phyloP scores from a whole-genome alignment of 2,113 vertebrate genomes.

The Actenoides hombroni region DNA sequence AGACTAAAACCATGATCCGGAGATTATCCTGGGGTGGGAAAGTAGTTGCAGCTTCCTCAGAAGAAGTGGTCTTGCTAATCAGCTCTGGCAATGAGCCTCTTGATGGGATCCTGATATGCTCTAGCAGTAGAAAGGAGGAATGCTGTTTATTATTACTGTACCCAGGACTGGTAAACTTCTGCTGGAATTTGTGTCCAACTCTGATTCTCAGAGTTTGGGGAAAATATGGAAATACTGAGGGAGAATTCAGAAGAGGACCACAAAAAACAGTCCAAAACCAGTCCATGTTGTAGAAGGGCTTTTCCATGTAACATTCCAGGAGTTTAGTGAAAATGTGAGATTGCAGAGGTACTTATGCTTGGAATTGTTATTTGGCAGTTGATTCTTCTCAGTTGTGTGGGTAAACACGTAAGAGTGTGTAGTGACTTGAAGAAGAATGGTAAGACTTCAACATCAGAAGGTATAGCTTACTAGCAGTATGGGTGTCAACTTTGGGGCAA shows the following conservation, averaged over 20 bases:
- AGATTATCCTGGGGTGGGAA: constrained; percentile 27
- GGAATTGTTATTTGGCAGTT: background rate
- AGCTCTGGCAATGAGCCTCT: constrained; percentile 2
- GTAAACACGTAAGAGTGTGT: background rate
- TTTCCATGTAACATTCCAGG: background rate
- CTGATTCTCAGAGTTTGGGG: background rate
- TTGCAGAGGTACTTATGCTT: background rate
- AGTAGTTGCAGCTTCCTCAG: background rate
- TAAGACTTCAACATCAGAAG: background rate
- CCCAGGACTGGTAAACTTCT: background rate
- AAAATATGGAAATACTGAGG: background rate
- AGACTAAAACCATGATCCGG: background rate
- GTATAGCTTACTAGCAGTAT: background rate
- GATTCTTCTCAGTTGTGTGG: background rate
- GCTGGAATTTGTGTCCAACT: background rate
- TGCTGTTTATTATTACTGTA: constrained; percentile 15
- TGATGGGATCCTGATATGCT: background rate
- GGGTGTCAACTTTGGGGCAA: background rate
- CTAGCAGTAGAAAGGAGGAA: background rate
- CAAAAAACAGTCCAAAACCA: background rate
- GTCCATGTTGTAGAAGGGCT: background rate
- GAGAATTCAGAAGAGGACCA: background rate
- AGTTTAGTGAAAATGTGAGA: background rate
- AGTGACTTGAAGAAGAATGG: background rate
- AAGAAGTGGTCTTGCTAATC: constrained; percentile 28